Conservation (phyloP, 1,140 invertebrate genomes). For the Ladona fulva region DNA sequence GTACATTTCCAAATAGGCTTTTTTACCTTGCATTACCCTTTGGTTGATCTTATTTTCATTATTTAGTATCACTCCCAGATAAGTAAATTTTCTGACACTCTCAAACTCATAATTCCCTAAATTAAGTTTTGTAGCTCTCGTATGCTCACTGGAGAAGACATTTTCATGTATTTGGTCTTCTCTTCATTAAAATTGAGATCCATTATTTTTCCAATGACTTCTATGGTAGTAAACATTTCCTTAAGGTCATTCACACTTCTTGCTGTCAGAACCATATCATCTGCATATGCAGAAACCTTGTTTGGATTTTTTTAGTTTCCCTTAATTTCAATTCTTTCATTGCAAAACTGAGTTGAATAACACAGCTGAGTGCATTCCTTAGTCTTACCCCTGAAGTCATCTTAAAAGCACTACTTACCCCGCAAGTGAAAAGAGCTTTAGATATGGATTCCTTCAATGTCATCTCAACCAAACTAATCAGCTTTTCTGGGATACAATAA, state of each 20-base stretch:
- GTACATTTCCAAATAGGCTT: no score
- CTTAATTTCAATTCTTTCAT: conserved; percentile 6
- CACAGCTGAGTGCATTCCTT: background rate
- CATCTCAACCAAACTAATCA: conserved; percentile 10
- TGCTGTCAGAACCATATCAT: no score
- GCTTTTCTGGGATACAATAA: conserved; percentile 13
- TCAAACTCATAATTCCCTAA: no score
- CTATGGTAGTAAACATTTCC: background rate
- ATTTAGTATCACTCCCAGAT: background rate
- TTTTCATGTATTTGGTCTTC: background rate
- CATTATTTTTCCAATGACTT: background rate
- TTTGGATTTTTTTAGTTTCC: background rate
- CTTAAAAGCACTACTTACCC: background rate
- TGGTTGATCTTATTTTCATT: background rate
- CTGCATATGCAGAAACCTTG: conserved; percentile 14
- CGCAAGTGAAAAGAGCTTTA: background rate
- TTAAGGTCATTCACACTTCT: no score
- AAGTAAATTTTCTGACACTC: background rate
- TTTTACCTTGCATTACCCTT: no score
- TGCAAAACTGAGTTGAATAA: conserved; percentile 11
- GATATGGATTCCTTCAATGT: background rate
- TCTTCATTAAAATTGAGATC: background rate
- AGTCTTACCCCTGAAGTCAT: conserved; percentile 11
- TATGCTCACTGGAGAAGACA: background rate
- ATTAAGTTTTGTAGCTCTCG: background rate